These are phyloP conservation scores for Eupleurogrammus muticus DNA, from an alignment of 2,797 vertebrate genomes.

Conservation along the genomic window DNA sequence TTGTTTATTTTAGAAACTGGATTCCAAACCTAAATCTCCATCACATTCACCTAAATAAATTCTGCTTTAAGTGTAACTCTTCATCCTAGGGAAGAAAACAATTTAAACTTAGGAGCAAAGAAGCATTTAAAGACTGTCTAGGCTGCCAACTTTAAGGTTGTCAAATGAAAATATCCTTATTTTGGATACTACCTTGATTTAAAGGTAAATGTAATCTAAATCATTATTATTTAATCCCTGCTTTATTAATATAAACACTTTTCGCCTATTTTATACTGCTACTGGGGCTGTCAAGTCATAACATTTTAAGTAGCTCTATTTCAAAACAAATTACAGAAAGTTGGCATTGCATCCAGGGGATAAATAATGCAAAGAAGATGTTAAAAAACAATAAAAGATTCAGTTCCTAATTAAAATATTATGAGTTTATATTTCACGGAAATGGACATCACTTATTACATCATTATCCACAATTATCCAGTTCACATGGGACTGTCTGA, in stretches of 20 bases:
- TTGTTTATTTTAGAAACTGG: no score
- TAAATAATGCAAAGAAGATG: constrained; percentile 34
- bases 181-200: background rate
- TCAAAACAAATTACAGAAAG: constrained; percentile 20
- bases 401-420: constrained; percentile 67
- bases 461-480: constrained; percentile 75
- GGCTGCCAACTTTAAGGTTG: no score
- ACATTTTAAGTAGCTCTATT: background rate
- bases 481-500: constrained; percentile 60
- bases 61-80: no score
- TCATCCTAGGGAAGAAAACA: background rate
- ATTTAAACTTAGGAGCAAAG: background rate
- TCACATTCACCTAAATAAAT: no score
- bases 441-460: constrained; percentile 69
- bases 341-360: background rate
- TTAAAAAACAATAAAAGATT: constrained; percentile 58
- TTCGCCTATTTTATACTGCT: background rate
- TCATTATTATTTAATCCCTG: background rate
- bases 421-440: constrained; percentile 73
- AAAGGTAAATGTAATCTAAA: background rate
- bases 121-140: background rate
- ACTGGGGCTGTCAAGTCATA: background rate
- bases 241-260: no score
- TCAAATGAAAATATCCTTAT: no score
- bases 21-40: no score